Conservation (phyloP, 2,888 invertebrate species). For the Nebria brevicollis region DNA sequence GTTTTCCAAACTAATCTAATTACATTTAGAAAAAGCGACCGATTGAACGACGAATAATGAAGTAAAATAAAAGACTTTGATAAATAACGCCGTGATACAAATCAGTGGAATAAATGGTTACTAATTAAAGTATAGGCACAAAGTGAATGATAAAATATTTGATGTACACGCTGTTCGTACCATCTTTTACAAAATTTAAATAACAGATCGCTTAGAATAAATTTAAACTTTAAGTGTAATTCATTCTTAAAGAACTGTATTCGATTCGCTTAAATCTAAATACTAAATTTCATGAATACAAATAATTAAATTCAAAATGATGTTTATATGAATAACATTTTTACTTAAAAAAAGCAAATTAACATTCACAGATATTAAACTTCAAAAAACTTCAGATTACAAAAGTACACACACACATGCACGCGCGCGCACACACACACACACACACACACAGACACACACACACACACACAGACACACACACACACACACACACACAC, state of each 20-base stretch:
- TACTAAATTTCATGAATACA: background rate
- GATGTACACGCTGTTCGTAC: background rate
- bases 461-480: no score
- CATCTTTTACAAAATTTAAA: background rate
- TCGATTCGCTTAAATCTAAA: background rate
- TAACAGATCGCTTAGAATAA: background rate
- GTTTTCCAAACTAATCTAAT: constrained; percentile 1
- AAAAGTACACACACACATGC: no score
- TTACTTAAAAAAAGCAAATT: no score
- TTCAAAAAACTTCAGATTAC: no score
- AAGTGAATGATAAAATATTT: background rate
- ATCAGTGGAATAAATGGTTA: background rate
- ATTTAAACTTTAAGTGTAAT: background rate
- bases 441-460: no score
- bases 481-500: no score
- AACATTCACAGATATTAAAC: no score
- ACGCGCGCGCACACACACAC: no score
- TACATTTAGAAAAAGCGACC: background rate
- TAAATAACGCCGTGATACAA: background rate
- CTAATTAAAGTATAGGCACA: background rate
- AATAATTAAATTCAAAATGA: background rate
- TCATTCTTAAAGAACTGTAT: background rate
- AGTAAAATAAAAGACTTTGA: background rate
- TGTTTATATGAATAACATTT: no score
- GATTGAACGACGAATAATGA: background rate